Base-by-base conservation (phyloP, 2,888 invertebrate species). In the Callyntrura sp. region DNA sequence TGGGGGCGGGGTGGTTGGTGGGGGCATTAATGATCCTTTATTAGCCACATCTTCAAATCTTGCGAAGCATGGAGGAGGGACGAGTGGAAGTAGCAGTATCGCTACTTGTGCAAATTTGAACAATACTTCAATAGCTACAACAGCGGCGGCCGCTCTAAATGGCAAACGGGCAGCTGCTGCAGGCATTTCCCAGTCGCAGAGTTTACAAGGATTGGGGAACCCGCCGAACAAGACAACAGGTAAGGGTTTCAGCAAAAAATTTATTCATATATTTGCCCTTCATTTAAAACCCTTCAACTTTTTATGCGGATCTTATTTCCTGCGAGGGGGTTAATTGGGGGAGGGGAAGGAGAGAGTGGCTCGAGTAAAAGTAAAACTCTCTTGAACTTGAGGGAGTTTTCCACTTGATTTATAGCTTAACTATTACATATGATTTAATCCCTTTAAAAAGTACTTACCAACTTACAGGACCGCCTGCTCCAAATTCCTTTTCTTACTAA, bases 161-260 rank as follows among this genome's bases (percentile, higher is more conserved):
- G 88, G 88, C 6, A 88, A 84, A 28, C 51, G 81, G 9, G 17
- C 65, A 68, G 14, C 81, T 43, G 11, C 51, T 45, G 12, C 78
- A 3, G 88, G 83, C 6, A 88, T 88, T 55, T 60, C 88, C 2
- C 84, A 88, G 57, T 88, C 88, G 11, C 88, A 88, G 60, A 88
- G 88, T 79, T 79, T 88, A 17, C 83, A 83, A 35, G 25, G 76
- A 65, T 55, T 88, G n/a, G 88, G 83, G 11, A 87, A 87, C 73
- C 87, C 51, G 11, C 82, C 88, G 28, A n/a, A 48, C 3, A 62
- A 68, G 43, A 86, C 51, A 43, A 45, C 85, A 23, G 86, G 86
- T 86, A 86, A 86, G 45, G n/a, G n/a, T n/a, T n/a, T n/a, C n/a
- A n/a, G n/a, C n/a, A n/a, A n/a, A n/a, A n/a, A n/a, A n/a, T n/a